phyloP scores from a whole-genome alignment of 1,140 invertebrate species.

The Drosophila sproati region DNA sequence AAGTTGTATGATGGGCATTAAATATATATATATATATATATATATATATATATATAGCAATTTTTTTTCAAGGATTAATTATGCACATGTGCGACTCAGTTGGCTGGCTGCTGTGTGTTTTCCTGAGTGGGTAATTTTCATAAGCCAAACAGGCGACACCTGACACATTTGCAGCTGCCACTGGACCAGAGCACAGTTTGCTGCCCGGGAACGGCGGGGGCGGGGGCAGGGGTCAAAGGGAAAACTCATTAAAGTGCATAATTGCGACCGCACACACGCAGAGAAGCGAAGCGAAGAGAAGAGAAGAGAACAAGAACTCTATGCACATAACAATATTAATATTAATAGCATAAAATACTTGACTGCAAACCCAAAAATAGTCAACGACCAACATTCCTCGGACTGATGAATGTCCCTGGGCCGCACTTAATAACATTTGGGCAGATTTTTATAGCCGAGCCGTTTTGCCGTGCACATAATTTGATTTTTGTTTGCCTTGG shows the following conservation, averaged over 20 bases:
- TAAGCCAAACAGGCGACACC: slow-evolving; percentile 33
- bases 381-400: slow-evolving; percentile 48
- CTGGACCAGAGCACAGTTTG: slow-evolving; percentile 13
- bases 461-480: slow-evolving; percentile 54
- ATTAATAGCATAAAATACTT: slow-evolving; percentile 77
- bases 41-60: too few relatives aligned
- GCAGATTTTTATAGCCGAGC: slow-evolving; percentile 43
- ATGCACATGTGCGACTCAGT: slow-evolving; percentile 67
- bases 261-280: slow-evolving; percentile 62
- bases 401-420: slow-evolving; percentile 64
- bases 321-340: slow-evolving; percentile 76
- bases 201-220: background rate
- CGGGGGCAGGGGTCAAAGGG: slow-evolving; percentile 53
- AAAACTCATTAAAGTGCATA: slow-evolving; percentile 83
- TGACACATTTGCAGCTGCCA: slow-evolving; percentile 43
- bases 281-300: background rate
- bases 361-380: slow-evolving; percentile 52
- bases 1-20: slow-evolving; percentile 48
- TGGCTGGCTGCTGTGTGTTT: slow-evolving; percentile 24
- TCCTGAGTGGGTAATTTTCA: slow-evolving; percentile 10
- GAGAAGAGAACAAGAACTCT: slow-evolving; percentile 41
- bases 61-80: slow-evolving; percentile 67
- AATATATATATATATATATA: slow-evolving; percentile 9
- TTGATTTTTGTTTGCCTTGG: slow-evolving; percentile 65
- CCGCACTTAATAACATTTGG: slow-evolving; percentile 74